phyloP scores from a whole-genome alignment of 1,140 invertebrate genomes.

The Anastatus disparis region DNA sequence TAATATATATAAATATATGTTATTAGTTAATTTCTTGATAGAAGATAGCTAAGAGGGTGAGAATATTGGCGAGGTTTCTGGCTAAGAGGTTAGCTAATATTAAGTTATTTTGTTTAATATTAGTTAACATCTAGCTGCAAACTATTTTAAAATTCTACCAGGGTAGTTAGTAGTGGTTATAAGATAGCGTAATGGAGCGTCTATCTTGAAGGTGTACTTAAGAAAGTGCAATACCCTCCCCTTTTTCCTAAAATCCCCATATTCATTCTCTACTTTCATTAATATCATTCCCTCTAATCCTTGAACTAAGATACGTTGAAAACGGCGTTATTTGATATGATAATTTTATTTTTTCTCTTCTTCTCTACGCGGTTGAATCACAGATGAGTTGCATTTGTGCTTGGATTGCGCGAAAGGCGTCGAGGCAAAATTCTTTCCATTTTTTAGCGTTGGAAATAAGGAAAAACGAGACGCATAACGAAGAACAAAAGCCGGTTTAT shows the following conservation, averaged over 20 bases:
- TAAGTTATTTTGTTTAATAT: no score
- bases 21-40: no score
- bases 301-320: neutral
- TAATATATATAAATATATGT: no score
- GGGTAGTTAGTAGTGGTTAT: neutral
- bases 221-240: neutral
- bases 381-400: slow-evolving; percentile 37
- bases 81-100: no score
- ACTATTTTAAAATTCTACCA: no score
- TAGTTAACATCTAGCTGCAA: no score
- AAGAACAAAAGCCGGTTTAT: slow-evolving; percentile 51
- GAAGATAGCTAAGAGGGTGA: no score
- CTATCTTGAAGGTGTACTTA: neutral
- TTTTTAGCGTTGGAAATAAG: neutral
- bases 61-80: no score
- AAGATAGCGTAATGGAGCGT: neutral
- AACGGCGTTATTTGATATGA: slow-evolving; percentile 36
- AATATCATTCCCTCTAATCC: neutral
- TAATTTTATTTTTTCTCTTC: no score
- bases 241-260: neutral
- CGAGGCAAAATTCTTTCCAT: slow-evolving; percentile 11
- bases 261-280: neutral
- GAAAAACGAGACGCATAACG: slow-evolving; percentile 9
- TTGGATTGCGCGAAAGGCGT: neutral
- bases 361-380: slow-evolving; percentile 43